A percentile compares a stretch with the other conserved stretches of the same genome.
Evolutionary conservation across 2,797 vertebrate species (phyloP).

Genomic region (Mycteria americana): DNA sequence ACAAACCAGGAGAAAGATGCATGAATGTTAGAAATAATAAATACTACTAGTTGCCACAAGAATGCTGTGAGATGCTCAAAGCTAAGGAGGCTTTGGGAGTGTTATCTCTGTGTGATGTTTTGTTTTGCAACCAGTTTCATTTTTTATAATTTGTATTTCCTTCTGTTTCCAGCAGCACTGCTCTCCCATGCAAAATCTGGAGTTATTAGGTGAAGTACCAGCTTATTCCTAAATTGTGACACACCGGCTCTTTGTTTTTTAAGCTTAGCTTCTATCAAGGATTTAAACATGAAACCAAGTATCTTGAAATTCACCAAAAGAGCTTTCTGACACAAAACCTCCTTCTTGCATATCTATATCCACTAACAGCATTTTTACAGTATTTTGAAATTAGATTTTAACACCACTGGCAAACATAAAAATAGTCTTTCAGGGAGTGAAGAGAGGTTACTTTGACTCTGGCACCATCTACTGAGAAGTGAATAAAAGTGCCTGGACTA

Average conservation of each 20-base stretch:
- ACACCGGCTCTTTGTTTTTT: not conserved
- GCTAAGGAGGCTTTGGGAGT: not conserved
- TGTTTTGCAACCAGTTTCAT: not conserved
- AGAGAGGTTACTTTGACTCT: slow-evolving; percentile 46
- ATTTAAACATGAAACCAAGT: not conserved
- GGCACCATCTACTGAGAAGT: slow-evolving; percentile 70
- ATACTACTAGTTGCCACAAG: not conserved
- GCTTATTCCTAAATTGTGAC: not conserved
- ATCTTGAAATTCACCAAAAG: not conserved
- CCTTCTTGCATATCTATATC: not conserved
- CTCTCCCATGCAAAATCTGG: not conserved
- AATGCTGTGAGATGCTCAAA: not conserved
- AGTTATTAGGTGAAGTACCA: not conserved
- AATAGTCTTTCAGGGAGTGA: not conserved
- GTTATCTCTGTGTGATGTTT: not conserved
- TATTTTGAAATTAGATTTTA: not conserved
- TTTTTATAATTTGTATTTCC: not conserved
- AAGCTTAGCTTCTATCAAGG: not conserved
- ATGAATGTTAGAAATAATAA: not conserved
- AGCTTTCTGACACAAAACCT: not conserved
- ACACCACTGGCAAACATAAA: not conserved
- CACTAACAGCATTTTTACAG: not conserved
- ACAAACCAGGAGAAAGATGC: not conserved
- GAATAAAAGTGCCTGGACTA: not conserved
- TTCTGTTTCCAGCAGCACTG: not conserved